A percentile compares a stretch with the other conserved stretches of the same genome.
These are phyloP conservation scores for Cyclophora albipunctata DNA, from an alignment of 2,888 invertebrate species.

Conservation along the genomic window DNA sequence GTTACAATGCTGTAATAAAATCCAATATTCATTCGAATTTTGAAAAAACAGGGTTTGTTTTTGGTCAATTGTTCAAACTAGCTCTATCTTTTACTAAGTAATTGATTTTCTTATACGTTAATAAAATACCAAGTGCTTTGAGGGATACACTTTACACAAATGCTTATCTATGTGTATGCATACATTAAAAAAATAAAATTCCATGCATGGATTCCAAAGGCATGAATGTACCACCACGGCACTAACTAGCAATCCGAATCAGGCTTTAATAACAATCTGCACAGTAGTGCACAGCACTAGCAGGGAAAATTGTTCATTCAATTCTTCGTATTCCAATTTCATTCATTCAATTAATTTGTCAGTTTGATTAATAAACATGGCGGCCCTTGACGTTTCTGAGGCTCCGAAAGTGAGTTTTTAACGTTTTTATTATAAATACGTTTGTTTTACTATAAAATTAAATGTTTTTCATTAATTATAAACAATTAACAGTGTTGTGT, in stretches of 20 bases:
- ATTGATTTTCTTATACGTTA: too few relatives aligned
- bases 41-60: too few relatives aligned
- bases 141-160: too few relatives aligned
- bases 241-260: slow-evolving; percentile 11
- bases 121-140: too few relatives aligned
- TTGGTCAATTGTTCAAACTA: too few relatives aligned
- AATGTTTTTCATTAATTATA: neutral
- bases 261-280: slow-evolving; percentile 20
- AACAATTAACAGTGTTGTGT: neutral
- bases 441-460: slow-evolving; percentile 6
- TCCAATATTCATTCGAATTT: too few relatives aligned
- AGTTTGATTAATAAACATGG: slow-evolving; percentile 65
- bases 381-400: slow-evolving; percentile 70
- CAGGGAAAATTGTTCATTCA: slow-evolving; percentile 40
- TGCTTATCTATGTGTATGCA: too few relatives aligned
- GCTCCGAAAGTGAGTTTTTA: slow-evolving; percentile 55
- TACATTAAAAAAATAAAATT: too few relatives aligned
- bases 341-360: too few relatives aligned
- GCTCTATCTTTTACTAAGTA: too few relatives aligned
- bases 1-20: too few relatives aligned
- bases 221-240: neutral
- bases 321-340: slow-evolving; percentile 8
- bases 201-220: too few relatives aligned
- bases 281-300: neutral
- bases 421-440: slow-evolving; percentile 11